These are phyloP conservation scores for Pollenia labialis DNA, from an alignment of 2,888 invertebrate species.

Conservation along the genomic window DNA sequence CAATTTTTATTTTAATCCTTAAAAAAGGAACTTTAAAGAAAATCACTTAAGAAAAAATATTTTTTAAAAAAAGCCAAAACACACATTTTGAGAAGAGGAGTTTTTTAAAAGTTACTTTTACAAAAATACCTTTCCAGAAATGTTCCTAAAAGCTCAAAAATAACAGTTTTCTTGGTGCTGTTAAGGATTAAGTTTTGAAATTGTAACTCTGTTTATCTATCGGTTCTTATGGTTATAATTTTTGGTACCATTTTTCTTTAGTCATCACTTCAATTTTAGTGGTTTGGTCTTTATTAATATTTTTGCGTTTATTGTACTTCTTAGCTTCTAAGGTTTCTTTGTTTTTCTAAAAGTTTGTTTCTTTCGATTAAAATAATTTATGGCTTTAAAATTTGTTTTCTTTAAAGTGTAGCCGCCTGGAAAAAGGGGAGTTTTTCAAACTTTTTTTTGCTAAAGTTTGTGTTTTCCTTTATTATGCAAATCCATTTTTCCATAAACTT, in stretches of 20 bases:
- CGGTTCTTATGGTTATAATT: constrained; percentile 2
- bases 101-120: too few relatives aligned
- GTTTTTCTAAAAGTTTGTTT: neutral
- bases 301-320: neutral
- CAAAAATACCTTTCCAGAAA: too few relatives aligned
- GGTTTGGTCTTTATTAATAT: constrained; percentile 5
- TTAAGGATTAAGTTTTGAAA: too few relatives aligned
- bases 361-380: constrained; percentile 59
- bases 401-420: neutral
- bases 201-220: neutral
- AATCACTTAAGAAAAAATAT: too few relatives aligned
- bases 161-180: too few relatives aligned
- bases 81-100: too few relatives aligned
- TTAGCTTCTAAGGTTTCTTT: constrained; percentile 47
- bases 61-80: too few relatives aligned
- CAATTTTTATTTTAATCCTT: too few relatives aligned
- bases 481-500: constrained; percentile 73
- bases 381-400: constrained; percentile 49
- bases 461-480: constrained; percentile 19
- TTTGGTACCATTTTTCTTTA: constrained; percentile 26
- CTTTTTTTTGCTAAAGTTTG: constrained; percentile 7
- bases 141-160: too few relatives aligned
- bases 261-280: constrained; percentile 55
- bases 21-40: too few relatives aligned
- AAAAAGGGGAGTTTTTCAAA: neutral